A percentile compares a stretch with the other conserved stretches of the same genome.
Evolutionary conservation across 2,113 vertebrate species (phyloP).

Genomic region (Coryphaenoides rupestris): DNA sequence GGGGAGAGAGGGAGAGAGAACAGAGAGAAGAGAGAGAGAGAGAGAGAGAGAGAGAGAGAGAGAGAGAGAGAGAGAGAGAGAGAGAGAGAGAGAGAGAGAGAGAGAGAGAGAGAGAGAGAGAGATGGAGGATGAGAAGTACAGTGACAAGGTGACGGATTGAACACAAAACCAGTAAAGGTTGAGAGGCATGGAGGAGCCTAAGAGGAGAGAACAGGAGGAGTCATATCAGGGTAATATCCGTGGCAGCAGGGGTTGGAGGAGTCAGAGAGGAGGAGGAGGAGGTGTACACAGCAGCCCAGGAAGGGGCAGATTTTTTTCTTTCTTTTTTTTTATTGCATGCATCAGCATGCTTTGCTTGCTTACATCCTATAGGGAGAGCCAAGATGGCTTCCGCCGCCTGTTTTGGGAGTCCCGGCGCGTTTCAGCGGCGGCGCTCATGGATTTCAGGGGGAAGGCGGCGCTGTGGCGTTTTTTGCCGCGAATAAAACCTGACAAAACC

Average conservation of each 20-base stretch:
- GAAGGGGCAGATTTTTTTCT: conserved; percentile 23
- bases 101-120: too few relatives aligned
- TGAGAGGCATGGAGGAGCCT: neutral
- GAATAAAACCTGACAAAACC: too few relatives aligned
- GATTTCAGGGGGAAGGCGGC: conserved; percentile 25
- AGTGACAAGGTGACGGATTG: neutral
- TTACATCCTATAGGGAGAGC: conserved; percentile 29
- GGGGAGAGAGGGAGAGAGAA: too few relatives aligned
- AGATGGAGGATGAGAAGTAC: neutral
- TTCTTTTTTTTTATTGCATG: too few relatives aligned
- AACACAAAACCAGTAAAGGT: too few relatives aligned
- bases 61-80: conserved; percentile 28
- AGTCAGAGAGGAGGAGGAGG: conserved; percentile 41
- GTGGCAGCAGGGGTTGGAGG: conserved; percentile 29
- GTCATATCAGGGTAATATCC: too few relatives aligned
- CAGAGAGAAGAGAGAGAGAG: neutral
- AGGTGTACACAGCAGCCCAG: conserved; percentile 31
- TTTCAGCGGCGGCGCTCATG: conserved; percentile 37
- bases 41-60: conserved; percentile 25
- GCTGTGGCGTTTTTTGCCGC: neutral
- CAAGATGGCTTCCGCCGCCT: conserved; percentile 50
- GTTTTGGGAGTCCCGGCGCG: conserved; percentile 21
- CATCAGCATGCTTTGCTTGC: conserved; percentile 37
- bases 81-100: conserved; percentile 32
- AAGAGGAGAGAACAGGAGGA: neutral